Evolutionary conservation across 2,888 invertebrate genomes (phyloP).

Genomic region (Eulithis prunata): DNA sequence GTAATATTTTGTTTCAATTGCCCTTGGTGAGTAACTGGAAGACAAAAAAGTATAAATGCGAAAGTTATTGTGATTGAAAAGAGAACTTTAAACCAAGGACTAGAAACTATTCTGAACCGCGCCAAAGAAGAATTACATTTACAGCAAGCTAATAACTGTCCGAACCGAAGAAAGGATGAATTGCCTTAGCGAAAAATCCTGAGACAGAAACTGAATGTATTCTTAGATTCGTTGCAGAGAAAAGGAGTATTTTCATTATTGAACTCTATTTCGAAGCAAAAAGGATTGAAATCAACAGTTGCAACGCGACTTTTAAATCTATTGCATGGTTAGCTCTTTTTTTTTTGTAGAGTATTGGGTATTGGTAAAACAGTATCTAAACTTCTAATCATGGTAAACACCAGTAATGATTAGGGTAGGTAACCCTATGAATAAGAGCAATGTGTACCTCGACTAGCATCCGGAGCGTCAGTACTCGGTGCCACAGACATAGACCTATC

Average conservation of each 20-base stretch:
- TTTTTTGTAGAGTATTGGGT: not conserved
- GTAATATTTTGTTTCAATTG: not conserved
- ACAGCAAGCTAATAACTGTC: not conserved
- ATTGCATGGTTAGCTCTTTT: not conserved
- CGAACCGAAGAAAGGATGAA: not conserved
- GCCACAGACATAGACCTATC: slow-evolving; percentile 47
- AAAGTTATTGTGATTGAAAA: slow-evolving; percentile 18
- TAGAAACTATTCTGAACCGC: not conserved
- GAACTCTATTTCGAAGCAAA: not conserved
- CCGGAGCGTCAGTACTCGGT: slow-evolving; percentile 2
- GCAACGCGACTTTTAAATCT: not conserved
- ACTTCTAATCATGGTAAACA: no score
- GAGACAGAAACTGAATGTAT: not conserved
- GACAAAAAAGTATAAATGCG: slow-evolving; percentile 2
- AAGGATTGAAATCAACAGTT: not conserved
- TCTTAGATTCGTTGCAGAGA: not conserved
- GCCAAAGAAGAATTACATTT: not conserved
- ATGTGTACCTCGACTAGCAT: not conserved
- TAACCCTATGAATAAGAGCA: not conserved
- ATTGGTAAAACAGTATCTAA: no score
- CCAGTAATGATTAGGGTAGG: no score
- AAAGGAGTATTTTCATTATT: not conserved
- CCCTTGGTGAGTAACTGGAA: not conserved
- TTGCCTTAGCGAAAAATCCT: not conserved
- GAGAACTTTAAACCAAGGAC: not conserved